These are phyloP conservation scores for Edolisoma coerulescens DNA, from an alignment of 2,113 vertebrate genomes.

Conservation along the genomic window DNA sequence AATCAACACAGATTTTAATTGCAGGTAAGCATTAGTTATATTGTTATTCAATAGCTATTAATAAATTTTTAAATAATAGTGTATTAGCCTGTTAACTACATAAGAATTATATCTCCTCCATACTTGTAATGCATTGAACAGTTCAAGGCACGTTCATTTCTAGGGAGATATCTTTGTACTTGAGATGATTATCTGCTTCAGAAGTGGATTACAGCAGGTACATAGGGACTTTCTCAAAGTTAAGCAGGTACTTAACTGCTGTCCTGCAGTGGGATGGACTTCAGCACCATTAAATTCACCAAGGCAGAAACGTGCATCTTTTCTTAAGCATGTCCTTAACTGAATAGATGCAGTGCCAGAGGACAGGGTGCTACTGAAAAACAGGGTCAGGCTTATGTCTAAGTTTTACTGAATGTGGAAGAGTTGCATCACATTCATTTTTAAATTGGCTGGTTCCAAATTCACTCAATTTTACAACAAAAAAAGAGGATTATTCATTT, in stretches of 20 bases:
- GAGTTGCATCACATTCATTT: neutral
- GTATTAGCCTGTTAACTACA: neutral
- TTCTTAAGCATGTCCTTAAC: slow-evolving; percentile 47
- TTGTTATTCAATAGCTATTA: neutral
- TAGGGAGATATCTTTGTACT: neutral
- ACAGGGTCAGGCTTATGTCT: neutral
- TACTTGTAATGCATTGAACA: neutral
- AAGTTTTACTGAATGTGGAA: neutral
- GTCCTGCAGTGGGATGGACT: slow-evolving; percentile 31
- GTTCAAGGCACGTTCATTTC: neutral
- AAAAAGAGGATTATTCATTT: neutral
- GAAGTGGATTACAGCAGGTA: slow-evolving; percentile 2
- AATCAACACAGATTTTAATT: neutral
- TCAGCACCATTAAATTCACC: slow-evolving; percentile 13
- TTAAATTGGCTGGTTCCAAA: neutral
- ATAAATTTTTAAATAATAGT: neutral
- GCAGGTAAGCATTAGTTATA: neutral
- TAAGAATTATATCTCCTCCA: neutral
- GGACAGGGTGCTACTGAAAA: neutral
- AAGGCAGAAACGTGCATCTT: slow-evolving; percentile 41
- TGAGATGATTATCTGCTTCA: neutral
- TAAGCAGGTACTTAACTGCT: slow-evolving; percentile 32
- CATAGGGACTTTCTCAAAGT: slow-evolving; percentile 32
- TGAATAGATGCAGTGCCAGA: neutral
- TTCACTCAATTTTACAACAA: neutral